Evolutionary conservation across 2,113 vertebrate genomes (phyloP).

Genomic region (Sapayoa aenigma): DNA sequence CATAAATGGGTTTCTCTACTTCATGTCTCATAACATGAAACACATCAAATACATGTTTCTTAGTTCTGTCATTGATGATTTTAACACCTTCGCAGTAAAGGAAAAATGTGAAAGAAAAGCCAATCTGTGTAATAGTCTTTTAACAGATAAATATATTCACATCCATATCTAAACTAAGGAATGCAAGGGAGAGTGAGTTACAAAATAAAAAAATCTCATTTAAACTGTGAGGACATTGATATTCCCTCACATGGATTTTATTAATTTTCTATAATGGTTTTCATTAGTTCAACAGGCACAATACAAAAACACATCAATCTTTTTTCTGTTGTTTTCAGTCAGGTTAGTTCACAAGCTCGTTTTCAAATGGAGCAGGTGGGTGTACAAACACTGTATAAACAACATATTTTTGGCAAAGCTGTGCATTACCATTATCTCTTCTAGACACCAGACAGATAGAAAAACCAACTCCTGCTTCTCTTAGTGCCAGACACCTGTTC

Average conservation of each 20-base stretch:
- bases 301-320: not conserved
- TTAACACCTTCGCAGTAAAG: not conserved
- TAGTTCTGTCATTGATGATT: not conserved
- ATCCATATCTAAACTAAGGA: not conserved
- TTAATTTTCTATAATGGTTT: not conserved
- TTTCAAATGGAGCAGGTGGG: constrained; percentile 26
- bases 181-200: too few species aligned
- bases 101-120: not conserved
- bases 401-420: constrained; percentile 23
- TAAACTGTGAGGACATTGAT: not conserved
- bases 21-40: not conserved
- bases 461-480: constrained; percentile 13
- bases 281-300: not conserved
- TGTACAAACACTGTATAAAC: constrained; percentile 17
- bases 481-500: constrained; percentile 50
- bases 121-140: not conserved
- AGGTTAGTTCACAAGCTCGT: constrained; percentile 28
- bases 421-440: constrained; percentile 28
- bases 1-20: not conserved
- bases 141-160: not conserved
- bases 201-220: not conserved
- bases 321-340: constrained; percentile 3
- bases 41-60: not conserved
- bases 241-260: not conserved
- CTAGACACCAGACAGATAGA: constrained; percentile 34